These are phyloP conservation scores for Crotalus viridis DNA, from an alignment of 2,113 vertebrate genomes.

Conservation along the genomic window DNA sequence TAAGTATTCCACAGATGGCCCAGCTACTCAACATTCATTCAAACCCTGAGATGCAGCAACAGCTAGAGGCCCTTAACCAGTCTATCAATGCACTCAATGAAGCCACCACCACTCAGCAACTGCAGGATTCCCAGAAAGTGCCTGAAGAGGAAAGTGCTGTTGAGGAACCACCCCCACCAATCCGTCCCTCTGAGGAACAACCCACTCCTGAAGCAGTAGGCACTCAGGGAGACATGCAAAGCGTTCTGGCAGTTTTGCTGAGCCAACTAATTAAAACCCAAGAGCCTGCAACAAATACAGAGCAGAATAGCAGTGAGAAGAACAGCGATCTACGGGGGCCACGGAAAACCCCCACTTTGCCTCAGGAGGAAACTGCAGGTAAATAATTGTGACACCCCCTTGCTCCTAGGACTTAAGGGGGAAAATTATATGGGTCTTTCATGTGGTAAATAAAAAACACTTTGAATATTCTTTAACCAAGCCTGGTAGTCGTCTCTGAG, in stretches of 20 bases:
- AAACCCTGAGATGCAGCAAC: constrained; percentile 86
- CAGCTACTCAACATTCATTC: constrained; percentile 89
- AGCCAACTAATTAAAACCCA: constrained; percentile 94
- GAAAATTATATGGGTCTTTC: not conserved
- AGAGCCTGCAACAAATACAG: constrained; percentile 77
- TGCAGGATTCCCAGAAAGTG: constrained; percentile 69
- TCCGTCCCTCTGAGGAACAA: constrained; percentile 75
- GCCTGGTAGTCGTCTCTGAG: constrained; percentile 34
- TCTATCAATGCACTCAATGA: constrained; percentile 86
- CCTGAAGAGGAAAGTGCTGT: constrained; percentile 57
- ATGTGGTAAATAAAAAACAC: constrained; percentile 29
- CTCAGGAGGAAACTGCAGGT: constrained; percentile 76
- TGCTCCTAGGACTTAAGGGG: constrained; percentile 49
- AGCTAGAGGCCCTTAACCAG: constrained; percentile 87
- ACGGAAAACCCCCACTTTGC: constrained; percentile 69
- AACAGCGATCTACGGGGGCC: constrained; percentile 78
- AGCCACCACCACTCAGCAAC: constrained; percentile 72
- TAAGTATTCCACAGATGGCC: constrained; percentile 90
- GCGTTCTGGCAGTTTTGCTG: constrained; percentile 88
- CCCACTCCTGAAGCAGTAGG: constrained; percentile 67
- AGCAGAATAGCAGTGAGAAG: constrained; percentile 92
- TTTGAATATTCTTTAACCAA: constrained; percentile 25
- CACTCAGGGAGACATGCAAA: constrained; percentile 90
- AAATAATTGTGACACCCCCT: constrained; percentile 55
- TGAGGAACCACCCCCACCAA: constrained; percentile 66